A percentile compares a stretch with the other conserved stretches of the same genome.
Evolutionary conservation across 2,888 invertebrate species (phyloP).

Genomic region (Troides aeacus): DNA sequence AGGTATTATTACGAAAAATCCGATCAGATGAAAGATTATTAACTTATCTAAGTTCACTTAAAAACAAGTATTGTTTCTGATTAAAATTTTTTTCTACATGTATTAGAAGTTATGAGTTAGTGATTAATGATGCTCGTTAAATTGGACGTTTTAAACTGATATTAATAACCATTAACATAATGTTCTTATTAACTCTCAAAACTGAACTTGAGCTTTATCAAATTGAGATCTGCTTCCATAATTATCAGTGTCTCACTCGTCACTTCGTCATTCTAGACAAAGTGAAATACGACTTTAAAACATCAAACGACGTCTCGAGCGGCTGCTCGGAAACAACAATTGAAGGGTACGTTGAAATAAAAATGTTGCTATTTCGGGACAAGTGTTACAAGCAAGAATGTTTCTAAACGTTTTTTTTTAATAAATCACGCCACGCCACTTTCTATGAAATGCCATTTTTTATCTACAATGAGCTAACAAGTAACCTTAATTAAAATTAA

Average conservation of each 20-base stretch:
- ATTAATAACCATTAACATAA: not conserved
- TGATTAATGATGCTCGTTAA: too few relatives aligned
- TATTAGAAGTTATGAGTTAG: too few relatives aligned
- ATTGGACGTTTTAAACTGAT: too few relatives aligned
- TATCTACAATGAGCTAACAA: too few relatives aligned
- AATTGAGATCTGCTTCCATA: not conserved
- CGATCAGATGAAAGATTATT: too few relatives aligned
- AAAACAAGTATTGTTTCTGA: too few relatives aligned
- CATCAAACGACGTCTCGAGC: conserved; percentile 3
- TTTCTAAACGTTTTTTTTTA: conserved; percentile 17
- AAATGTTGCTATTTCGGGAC: conserved; percentile 19
- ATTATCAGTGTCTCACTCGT: not conserved
- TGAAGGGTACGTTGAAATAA: conserved; percentile 12
- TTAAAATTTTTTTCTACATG: too few relatives aligned
- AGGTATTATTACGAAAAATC: too few relatives aligned
- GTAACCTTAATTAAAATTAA: too few relatives aligned
- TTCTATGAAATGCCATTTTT: too few relatives aligned
- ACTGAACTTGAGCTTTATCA: not conserved
- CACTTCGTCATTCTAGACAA: conserved; percentile 12
- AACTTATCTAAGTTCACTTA: too few relatives aligned
- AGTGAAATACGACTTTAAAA: not conserved
- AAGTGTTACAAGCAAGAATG: conserved; percentile 6
- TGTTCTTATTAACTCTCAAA: not conserved
- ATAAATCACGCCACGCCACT: conserved; percentile 19
- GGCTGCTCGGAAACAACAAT: conserved; percentile 24